Base-by-base conservation (phyloP, 2,888 invertebrate genomes). In the Nomada ruficornis region DNA sequence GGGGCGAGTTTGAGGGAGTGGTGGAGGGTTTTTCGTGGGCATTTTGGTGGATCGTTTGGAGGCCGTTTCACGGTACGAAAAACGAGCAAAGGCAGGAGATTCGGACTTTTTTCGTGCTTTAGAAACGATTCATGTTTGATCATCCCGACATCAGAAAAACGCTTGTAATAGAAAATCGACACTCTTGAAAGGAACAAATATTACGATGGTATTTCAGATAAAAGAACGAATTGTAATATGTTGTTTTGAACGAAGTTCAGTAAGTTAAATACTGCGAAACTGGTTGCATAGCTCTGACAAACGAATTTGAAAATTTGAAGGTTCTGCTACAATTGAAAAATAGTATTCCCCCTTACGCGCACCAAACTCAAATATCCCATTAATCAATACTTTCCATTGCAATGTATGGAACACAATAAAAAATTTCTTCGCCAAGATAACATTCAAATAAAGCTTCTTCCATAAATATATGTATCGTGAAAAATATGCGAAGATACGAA, bases 351-450 rank as follows among this genome's bases (percentile, higher is more conserved):
- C 7, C 36, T 7, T 7, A 5, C 36, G 36, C 36, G 36, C 36
- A 7, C 36, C 36, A 7, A 36, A 36, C 5, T 36, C 9, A 7
- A 36, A 36, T 36, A 36, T 36, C 36, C 36, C 7, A 36, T 36
- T 36, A 7, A 36, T 36, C 36, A 5, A 36, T 36, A 7, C 36
- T 36, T 7, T 36, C 36, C 36, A 29, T 7, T 7, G 36, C 36
- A 7, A 0, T 7, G 0, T 7, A 36, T 36, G 1, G 0, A 36
- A 36, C 36, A 7, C 36, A 0, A 3, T 0, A 29, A 0, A 5
- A 29, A 29, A 5, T 29, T 29, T 29, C 29, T 29, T 29, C 5
- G 3, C 29, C 29, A 29, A 5, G 4, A 29, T 29, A 29, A 29
- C 29, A 29, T 29, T 4, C 5, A 0, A 4, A 3, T 29, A 5